phyloP scores from a whole-genome alignment of 2,113 vertebrate species.

The Pavo muticus region DNA sequence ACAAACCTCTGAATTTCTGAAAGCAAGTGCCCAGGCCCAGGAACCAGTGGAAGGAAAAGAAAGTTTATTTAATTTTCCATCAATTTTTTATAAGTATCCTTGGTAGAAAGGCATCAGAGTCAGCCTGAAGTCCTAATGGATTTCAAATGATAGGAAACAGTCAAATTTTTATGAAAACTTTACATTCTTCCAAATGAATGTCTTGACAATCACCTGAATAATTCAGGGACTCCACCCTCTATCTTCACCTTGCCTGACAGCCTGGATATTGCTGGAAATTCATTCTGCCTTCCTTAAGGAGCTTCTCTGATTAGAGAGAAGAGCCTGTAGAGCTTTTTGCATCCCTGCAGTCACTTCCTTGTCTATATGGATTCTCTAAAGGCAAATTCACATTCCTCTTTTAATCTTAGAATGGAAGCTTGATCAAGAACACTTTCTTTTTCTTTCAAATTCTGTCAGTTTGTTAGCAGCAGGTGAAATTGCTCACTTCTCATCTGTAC shows the following conservation, averaged over 20 bases:
- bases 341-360: background rate
- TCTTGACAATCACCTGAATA: slow-evolving; percentile 36
- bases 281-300: background rate
- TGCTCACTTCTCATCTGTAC: background rate
- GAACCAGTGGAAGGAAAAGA: background rate
- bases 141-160: background rate
- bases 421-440: background rate
- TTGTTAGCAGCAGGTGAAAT: background rate
- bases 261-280: background rate
- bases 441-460: background rate
- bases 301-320: background rate
- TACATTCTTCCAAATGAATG: background rate
- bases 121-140: background rate
- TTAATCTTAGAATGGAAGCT: background rate
- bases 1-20: background rate
- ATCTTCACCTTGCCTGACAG: background rate
- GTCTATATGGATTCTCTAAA: background rate
- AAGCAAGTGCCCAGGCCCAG: background rate
- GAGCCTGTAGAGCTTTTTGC: background rate
- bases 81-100: background rate
- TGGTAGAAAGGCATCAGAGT: background rate
- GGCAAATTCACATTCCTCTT: background rate
- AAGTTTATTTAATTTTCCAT: background rate
- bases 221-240: background rate
- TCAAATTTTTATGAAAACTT: slow-evolving; percentile 51